A percentile compares a stretch with the other conserved stretches of the same genome.
Evolutionary conservation across 2,888 invertebrate species (phyloP).

Genomic region (Caenorhabditis virilis): DNA sequence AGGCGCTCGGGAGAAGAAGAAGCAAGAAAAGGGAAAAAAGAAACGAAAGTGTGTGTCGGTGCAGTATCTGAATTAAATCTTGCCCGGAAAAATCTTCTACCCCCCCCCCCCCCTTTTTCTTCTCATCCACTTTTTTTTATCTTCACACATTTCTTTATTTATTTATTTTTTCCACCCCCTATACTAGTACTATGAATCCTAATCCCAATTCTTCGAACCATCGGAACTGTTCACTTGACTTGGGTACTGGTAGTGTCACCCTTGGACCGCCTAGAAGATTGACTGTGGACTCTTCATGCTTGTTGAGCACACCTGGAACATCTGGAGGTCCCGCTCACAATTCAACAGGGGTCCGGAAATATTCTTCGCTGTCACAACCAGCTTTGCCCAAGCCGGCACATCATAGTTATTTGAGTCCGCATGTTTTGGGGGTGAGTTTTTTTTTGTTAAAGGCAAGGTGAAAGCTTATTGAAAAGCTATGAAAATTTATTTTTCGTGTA

Average conservation of each 20-base stretch:
- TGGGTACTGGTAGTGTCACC: slow-evolving; percentile 12
- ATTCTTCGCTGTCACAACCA: slow-evolving; percentile 36
- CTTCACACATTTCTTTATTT: slow-evolving; percentile 1
- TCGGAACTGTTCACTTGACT: slow-evolving; percentile 33
- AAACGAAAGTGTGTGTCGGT: too few species aligned
- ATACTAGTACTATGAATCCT: not conserved
- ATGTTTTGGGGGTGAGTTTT: slow-evolving; percentile 42
- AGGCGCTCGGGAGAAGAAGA: not conserved
- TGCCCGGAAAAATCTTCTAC: too few species aligned
- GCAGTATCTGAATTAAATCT: too few species aligned
- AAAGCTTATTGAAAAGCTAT: too few species aligned
- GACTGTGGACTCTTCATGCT: too few species aligned
- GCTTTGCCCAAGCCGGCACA: slow-evolving; percentile 26
- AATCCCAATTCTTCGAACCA: not conserved
- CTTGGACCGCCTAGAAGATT: too few species aligned
- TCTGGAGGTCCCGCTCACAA: not conserved
- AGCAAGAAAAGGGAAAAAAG: not conserved
- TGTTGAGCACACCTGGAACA: too few species aligned
- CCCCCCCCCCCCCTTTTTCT: too few species aligned
- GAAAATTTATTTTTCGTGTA: too few species aligned
- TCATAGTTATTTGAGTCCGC: slow-evolving; percentile 47
- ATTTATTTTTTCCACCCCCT: not conserved
- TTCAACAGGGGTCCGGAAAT: slow-evolving; percentile 11
- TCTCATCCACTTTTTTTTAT: not conserved
- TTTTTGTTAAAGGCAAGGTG: too few species aligned